A percentile compares a stretch with the other conserved stretches of the same genome.
phyloP scores from a whole-genome alignment of 2,797 vertebrate genomes.

The Liparis tanakae region DNA sequence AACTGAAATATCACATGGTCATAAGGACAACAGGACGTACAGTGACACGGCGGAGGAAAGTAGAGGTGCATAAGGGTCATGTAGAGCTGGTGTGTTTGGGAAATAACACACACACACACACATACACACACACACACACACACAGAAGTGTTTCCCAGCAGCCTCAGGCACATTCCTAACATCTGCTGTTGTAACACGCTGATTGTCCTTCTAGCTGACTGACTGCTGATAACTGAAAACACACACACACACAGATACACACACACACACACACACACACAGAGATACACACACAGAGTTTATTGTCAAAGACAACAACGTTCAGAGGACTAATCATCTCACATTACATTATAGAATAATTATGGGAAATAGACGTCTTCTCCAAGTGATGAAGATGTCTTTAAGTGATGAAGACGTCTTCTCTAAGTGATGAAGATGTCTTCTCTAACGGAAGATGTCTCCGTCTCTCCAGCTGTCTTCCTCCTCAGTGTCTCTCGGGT shows the following conservation, averaged over 20 bases:
- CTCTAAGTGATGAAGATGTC: background rate
- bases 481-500: constrained; percentile 33
- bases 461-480: constrained; percentile 44
- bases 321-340: constrained; percentile 4
- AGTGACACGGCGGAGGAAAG: constrained; percentile 2
- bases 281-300: constrained; percentile 28
- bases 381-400: constrained; percentile 5
- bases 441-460: background rate
- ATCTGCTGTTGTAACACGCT: constrained; percentile 69
- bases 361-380: background rate
- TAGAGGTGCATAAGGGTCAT: background rate
- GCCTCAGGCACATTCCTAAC: constrained; percentile 76
- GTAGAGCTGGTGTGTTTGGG: background rate
- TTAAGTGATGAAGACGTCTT: background rate
- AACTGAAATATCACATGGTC: no score
- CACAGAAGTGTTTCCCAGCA: constrained; percentile 53
- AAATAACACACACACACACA: background rate
- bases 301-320: constrained; percentile 36
- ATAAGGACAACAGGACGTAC: no score
- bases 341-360: background rate
- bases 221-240: constrained; percentile 67
- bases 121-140: constrained; percentile 40
- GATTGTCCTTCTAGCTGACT: constrained; percentile 53
- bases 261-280: constrained; percentile 24
- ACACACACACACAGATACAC: constrained; percentile 38